Conservation (phyloP, 2,797 vertebrate genomes). For the Myotis vivesi region DNA sequence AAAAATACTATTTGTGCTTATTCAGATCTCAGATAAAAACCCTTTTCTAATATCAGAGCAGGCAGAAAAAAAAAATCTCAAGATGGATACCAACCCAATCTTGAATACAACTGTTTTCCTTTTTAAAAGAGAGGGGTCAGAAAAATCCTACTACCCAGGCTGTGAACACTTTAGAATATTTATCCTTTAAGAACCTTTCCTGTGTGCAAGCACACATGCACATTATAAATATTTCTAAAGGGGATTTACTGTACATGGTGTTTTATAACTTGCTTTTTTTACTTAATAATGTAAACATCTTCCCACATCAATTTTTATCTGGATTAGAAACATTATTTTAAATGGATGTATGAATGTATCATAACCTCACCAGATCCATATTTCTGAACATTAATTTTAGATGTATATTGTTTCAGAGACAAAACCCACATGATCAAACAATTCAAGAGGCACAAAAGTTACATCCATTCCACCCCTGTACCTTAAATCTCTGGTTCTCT, state of each 20-base stretch:
- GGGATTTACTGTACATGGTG: neutral
- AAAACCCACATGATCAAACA: slow-evolving; percentile 22
- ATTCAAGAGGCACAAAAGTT: neutral
- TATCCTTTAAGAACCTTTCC: slow-evolving; percentile 13
- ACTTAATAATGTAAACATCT: slow-evolving; percentile 21
- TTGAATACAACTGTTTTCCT: neutral
- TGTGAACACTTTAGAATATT: neutral
- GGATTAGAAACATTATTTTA: slow-evolving; percentile 18
- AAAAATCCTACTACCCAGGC: neutral
- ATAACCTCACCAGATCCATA: neutral
- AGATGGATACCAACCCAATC: neutral
- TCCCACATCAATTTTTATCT: neutral
- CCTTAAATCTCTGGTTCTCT: neutral
- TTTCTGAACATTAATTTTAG: neutral
- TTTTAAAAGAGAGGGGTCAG: neutral
- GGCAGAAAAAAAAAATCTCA: neutral
- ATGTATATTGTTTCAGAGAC: slow-evolving; percentile 10
- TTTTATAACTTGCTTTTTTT: slow-evolving; percentile 14
- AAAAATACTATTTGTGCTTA: slow-evolving; percentile 7
- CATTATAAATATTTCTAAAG: slow-evolving; percentile 3
- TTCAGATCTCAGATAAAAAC: neutral
- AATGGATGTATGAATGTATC: slow-evolving; percentile 15
- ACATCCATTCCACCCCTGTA: neutral
- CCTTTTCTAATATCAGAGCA: slow-evolving; percentile 30
- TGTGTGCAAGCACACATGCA: neutral